Evolutionary conservation across 2,888 invertebrate species (phyloP), one percentile per base, ranked within the genome.

Genomic region (Synanthedon andrenaeformis): DNA sequence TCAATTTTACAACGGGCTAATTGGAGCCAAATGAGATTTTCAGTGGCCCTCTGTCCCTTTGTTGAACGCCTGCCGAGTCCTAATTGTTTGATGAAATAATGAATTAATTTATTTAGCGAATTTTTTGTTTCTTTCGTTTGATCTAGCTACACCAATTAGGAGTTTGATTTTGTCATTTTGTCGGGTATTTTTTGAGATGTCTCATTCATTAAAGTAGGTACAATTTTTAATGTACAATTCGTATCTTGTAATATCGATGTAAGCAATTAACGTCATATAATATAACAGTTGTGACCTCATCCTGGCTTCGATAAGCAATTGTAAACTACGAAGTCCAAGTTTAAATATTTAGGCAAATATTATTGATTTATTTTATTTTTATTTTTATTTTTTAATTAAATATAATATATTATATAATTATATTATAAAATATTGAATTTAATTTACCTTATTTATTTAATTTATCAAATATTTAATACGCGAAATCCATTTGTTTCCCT

Each of bases 11-110:
- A 74, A 74, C 77, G 65, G 63, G 71, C 78, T 86, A 85, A 84
- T 86, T 85, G 82, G 70, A 70, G 66, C 69, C 78, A 79, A 83
- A 85, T 84, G 67, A 81, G 83, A 82, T 83, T 86, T 81, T 74
- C 82, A 78, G 74, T 73, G 68, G 70, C 69, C 63, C 71, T 63
- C 67, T 61, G 63, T 56, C 69, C 68, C 82, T 83, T 85, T 82
- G 82, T 82, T 77, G 63, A 68, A 68, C 65, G 72, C 70, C 58
- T 64, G 68, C 78, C 82, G 72, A 68, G 62, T 50, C 10, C 61
- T 77, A 77, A 82, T 82, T 85, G 79, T 70, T 75, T 74, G 68
- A 74, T 68, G 68, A 76, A 67, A 68, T 79, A 76, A 80, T 79
- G 68, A 76, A 77, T 78, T 77, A 74, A 77, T 79, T 67, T 67